These are phyloP conservation scores for Oncorhynchus gorbuscha DNA, from an alignment of 2,113 vertebrate genomes.

Conservation along the genomic window DNA sequence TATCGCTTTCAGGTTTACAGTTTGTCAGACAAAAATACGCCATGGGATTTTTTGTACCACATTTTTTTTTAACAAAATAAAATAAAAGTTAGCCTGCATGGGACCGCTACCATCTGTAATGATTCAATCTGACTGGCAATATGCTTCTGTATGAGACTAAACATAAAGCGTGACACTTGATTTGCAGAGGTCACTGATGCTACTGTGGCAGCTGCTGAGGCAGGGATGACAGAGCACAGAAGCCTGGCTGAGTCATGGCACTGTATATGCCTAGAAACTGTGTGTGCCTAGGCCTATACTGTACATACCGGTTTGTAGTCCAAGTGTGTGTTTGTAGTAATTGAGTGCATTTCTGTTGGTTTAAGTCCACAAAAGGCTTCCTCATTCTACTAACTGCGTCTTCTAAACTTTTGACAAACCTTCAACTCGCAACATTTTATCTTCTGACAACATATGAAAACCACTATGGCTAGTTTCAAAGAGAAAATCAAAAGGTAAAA, in stretches of 20 bases:
- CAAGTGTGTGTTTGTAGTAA: not conserved
- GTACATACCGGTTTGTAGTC: too few relatives aligned
- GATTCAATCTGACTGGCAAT: constrained; percentile 50
- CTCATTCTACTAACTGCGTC: too few relatives aligned
- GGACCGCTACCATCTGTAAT: constrained; percentile 30
- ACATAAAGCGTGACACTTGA: constrained; percentile 13
- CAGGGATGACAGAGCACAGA: not conserved
- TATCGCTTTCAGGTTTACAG: constrained; percentile 71
- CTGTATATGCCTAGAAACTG: not conserved
- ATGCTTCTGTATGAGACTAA: constrained; percentile 30
- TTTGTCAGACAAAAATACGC: constrained; percentile 41
- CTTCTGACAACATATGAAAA: not conserved
- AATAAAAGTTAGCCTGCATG: constrained; percentile 45
- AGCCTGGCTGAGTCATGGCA: not conserved
- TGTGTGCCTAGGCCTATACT: not conserved
- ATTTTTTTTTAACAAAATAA: constrained; percentile 22
- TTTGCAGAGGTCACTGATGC: not conserved
- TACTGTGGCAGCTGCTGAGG: not conserved
- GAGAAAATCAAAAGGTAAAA: constrained; percentile 9
- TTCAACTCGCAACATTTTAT: not conserved
- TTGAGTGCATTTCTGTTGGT: not conserved
- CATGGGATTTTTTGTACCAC: constrained; percentile 60
- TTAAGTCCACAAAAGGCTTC: too few relatives aligned
- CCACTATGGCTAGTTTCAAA: not conserved
- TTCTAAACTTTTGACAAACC: too few relatives aligned